phyloP scores from a whole-genome alignment of 2,888 invertebrate genomes.

The Sphaerophoria rueppellii region DNA sequence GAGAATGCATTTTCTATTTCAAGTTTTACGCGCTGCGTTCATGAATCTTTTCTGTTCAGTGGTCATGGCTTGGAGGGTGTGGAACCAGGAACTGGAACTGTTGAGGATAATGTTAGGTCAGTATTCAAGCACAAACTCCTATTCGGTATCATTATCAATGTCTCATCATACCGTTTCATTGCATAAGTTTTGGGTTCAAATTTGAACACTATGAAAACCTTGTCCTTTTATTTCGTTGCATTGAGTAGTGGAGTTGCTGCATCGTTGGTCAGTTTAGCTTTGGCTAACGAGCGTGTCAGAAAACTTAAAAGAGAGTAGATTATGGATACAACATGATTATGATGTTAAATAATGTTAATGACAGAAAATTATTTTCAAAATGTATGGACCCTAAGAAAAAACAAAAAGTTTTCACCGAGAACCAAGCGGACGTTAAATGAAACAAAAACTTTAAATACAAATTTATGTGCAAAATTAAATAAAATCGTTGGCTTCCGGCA shows the following conservation, averaged over 20 bases:
- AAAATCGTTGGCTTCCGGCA: too few species aligned
- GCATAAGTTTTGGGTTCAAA: background rate
- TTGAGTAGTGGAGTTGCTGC: constrained; percentile 5
- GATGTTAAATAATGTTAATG: too few species aligned
- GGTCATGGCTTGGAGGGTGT: constrained; percentile 49
- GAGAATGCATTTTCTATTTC: constrained; percentile 51
- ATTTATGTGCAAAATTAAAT: too few species aligned
- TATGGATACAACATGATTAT: too few species aligned
- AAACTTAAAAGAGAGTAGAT: too few species aligned
- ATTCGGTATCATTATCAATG: constrained; percentile 24
- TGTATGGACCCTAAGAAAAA: too few species aligned
- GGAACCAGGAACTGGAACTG: constrained; percentile 42
- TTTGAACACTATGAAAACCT: background rate
- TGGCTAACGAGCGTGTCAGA: too few species aligned
- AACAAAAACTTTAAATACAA: too few species aligned
- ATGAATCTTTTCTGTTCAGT: constrained; percentile 61
- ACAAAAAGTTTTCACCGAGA: too few species aligned
- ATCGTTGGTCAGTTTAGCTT: too few species aligned
- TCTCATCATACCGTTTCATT: background rate
- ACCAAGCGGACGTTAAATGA: too few species aligned
- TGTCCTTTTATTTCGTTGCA: constrained; percentile 48
- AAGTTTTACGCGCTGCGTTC: constrained; percentile 47
- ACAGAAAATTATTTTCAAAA: too few species aligned
- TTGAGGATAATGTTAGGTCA: constrained; percentile 61
- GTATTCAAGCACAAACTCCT: constrained; percentile 53